Conservation (phyloP, 2,888 invertebrate genomes). For the Andrena fulva region DNA sequence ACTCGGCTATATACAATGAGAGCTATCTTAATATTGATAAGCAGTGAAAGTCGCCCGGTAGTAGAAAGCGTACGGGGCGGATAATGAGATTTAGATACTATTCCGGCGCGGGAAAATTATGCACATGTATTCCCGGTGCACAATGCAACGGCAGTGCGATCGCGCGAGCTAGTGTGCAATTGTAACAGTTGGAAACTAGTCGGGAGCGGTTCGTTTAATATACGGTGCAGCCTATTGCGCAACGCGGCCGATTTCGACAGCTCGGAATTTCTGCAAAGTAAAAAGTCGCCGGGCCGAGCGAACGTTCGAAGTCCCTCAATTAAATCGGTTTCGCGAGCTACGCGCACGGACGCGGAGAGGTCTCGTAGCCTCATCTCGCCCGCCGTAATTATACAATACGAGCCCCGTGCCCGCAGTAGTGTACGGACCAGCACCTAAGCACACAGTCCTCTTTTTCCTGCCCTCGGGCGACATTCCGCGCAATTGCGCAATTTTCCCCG, state of each 20-base stretch:
- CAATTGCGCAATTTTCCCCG: constrained; percentile 42
- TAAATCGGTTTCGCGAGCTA: background rate
- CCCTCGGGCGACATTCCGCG: constrained; percentile 30
- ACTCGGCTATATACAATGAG: background rate
- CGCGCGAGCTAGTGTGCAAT: background rate
- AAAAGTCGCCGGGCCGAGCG: constrained; percentile 4
- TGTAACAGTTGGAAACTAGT: constrained; percentile 34
- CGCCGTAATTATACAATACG: too few relatives aligned
- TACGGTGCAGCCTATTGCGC: constrained; percentile 23
- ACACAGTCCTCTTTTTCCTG: constrained; percentile 3
- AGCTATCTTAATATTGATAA: constrained; percentile 35
- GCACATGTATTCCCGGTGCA: background rate
- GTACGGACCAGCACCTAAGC: constrained; percentile 17
- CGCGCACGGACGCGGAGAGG: background rate
- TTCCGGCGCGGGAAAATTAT: constrained; percentile 2
- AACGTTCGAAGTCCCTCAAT: constrained; percentile 13
- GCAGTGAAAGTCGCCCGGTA: constrained; percentile 31
- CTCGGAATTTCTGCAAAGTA: constrained; percentile 23
- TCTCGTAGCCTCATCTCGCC: too few relatives aligned
- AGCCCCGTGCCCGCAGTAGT: background rate
- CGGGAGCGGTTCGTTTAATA: constrained; percentile 21
- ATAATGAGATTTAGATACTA: constrained; percentile 39
- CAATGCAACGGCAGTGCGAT: constrained; percentile 8
- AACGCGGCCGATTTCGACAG: constrained; percentile 35
- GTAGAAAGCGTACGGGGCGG: constrained; percentile 32